Percentiles rank a stretch among this genome's conserved stretches.
phyloP scores from a whole-genome alignment of 92 coral and sea anemone species.

The Parazoanthus atlanticus region DNA sequence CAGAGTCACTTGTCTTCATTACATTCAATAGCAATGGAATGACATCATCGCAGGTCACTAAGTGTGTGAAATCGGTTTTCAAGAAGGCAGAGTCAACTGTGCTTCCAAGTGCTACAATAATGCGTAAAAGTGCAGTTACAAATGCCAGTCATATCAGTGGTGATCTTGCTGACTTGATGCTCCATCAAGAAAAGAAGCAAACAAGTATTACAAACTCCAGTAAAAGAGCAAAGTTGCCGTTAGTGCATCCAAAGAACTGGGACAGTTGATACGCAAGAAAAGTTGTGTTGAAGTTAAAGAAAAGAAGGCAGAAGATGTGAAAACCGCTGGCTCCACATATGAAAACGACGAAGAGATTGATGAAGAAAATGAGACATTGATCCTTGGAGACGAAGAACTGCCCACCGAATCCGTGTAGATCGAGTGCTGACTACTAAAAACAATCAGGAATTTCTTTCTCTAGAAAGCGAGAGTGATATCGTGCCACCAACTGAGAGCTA shows the following conservation, averaged over 20 bases:
- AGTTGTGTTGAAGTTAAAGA: background rate
- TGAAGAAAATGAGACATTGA: slow-evolving; percentile 2
- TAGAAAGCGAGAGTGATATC: slow-evolving; percentile 22
- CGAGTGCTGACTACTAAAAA: background rate
- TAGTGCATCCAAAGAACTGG: slow-evolving; percentile 21
- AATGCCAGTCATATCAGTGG: slow-evolving; percentile 30
- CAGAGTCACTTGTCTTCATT: slow-evolving; percentile 11
- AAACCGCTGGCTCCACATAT: slow-evolving; percentile 14
- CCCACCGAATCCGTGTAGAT: slow-evolving; percentile 21
- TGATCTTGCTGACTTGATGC: slow-evolving; percentile 45
- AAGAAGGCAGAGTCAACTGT: slow-evolving; percentile 28
- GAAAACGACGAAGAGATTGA: background rate
- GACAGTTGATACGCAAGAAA: slow-evolving; percentile 21
- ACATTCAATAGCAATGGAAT: slow-evolving; percentile 35
- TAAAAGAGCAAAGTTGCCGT: slow-evolving; percentile 13
- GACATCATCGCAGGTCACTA: slow-evolving; percentile 39
- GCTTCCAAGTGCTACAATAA: slow-evolving; percentile 32
- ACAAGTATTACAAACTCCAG: slow-evolving; percentile 27
- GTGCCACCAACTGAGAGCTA: slow-evolving; percentile 12
- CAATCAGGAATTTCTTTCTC: background rate
- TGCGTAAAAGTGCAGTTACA: slow-evolving; percentile 48
- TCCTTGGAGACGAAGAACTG: slow-evolving; percentile 12
- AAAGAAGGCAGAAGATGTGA: slow-evolving; percentile 26
- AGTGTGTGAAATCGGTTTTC: slow-evolving; percentile 42
- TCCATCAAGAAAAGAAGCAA: slow-evolving; percentile 38